These are phyloP conservation scores for Caenorhabditis macrosperma DNA, from an alignment of 2,888 invertebrate genomes.

Conservation along the genomic window DNA sequence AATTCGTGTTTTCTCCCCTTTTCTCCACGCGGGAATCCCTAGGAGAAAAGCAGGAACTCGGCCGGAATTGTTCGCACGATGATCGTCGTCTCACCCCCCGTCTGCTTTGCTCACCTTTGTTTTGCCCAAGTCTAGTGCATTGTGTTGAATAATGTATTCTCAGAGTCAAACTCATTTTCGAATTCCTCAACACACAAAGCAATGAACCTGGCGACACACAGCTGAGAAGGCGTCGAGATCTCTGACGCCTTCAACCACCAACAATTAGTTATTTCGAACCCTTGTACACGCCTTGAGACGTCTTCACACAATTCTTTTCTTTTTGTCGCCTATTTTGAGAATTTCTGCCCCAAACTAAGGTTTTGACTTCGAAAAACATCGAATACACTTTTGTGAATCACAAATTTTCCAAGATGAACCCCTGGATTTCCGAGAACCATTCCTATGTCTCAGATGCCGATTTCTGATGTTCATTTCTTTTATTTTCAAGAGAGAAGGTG, in stretches of 20 bases:
- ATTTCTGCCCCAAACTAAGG: too few relatives aligned
- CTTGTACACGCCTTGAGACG: not conserved
- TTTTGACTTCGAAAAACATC: too few relatives aligned
- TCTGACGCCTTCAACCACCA: not conserved
- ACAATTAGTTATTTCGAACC: not conserved
- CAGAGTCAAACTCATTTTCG: not conserved
- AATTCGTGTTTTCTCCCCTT: slow-evolving; percentile 6
- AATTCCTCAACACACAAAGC: not conserved
- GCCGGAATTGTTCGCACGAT: too few relatives aligned
- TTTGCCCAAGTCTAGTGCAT: slow-evolving; percentile 9
- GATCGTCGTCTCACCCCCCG: not conserved
- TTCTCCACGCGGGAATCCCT: too few relatives aligned
- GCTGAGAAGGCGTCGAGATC: not conserved
- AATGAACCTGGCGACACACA: not conserved
- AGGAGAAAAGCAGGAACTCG: too few relatives aligned
- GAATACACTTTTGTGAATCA: too few relatives aligned
- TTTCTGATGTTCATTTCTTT: too few relatives aligned
- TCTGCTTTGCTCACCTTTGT: not conserved
- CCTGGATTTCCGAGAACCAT: too few relatives aligned
- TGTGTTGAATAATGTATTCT: slow-evolving; percentile 33
- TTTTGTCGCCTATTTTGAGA: too few relatives aligned
- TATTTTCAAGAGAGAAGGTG: too few relatives aligned
- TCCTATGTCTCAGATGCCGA: too few relatives aligned
- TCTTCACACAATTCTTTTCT: not conserved
- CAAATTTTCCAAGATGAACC: too few relatives aligned